Evolutionary conservation across 2,797 vertebrate species (phyloP), one percentile per base, ranked within the genome.

Genomic region (Etheostoma nigrum): DNA sequence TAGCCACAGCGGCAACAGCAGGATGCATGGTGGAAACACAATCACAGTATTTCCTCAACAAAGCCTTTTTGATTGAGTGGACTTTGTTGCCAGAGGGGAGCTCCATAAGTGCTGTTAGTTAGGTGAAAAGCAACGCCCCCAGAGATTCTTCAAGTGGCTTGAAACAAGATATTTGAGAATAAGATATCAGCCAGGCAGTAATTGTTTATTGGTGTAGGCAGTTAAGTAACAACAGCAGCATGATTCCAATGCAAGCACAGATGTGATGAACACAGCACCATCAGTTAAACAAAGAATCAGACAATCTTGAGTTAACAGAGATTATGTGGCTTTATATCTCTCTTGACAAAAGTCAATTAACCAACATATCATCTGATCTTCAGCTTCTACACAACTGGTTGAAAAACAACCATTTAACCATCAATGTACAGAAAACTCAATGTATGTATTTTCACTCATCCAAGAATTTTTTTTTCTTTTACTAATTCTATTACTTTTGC

Each of bases 1-100:
- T 25, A 67, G 42, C 66, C 53, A 70, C 47, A 55, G 59, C 14
- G 49, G 55, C 21, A 69, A 48, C 70, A 68, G 66, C 57, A 44
- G 42, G 68, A 80, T 44, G 47, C 44, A 63, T 7, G 15, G 51
- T 65, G 42, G 21, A 47, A 78, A 78, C 51, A 63, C 25, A 65
- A 57, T 68, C 67, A 33, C 27, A 23, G 48, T 10, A 48, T 67
- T 80, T 68, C n/a, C 16, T 45, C 63, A 49, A 74, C 69, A 75
- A 74, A 72, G 62, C 62, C 63, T 57, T 78, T 76, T 64, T 81
- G 62, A 79, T 58, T 61, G 81, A 78, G 59, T 69, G 54, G 67
- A 69, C 67, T 67, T 62, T 53, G 57, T 72, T 79, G 76, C 79
- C 59, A 66, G 58, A 53, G 45, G 72, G 63, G 30, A 69, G 36